Evolutionary conservation across 1,140 invertebrate species (phyloP), one percentile per base, ranked within the genome.

Genomic region (Anastrepha ludens): DNA sequence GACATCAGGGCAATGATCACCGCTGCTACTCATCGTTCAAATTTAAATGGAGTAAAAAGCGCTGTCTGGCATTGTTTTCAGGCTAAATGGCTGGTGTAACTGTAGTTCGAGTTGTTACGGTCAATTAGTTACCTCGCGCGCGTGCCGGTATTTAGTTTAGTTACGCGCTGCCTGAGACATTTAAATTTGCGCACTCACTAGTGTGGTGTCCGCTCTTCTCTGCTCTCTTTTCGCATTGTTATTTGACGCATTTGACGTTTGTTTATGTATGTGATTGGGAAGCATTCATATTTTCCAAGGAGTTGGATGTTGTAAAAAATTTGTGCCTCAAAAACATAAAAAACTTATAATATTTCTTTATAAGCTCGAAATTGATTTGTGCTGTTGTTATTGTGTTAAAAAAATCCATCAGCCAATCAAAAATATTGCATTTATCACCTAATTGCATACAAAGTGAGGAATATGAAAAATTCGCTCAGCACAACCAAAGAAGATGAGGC

Each of bases 61-160:
- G 8, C 67, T 74, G 13, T 17, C 15, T 47, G 67, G 13, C 67
- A 41, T 47, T 74, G 67, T 74, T 74, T 74, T 74, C 17, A 41
- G 67, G 41, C 67, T 4, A 44, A 74, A 74, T 47, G n/a, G 20
- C 15, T 20, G 74, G 74, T 81, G n/a, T 55, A 81, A 81, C 74
- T 50, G 74, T 81, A 55, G 74, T 81, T 81, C 6, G 74, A 81
- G 74, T 81, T 81, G 44, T 20, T 81, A 81, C 47, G 74, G 47
- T 44, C 50, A 6, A 55, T 81, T 20, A 81, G 74, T 81, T 29
- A 55, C 13, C n/a, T 55, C n/a, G 47, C 74, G 44, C 74, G 20
- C 74, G 44, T 9, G 47, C 74, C 50, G 74, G 47, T 81, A 81
- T 29, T 81, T 81, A 55, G 44, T 81, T 81, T 81, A 55, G 17